These are phyloP conservation scores for Diabrotica balteata DNA, from an alignment of 2,888 invertebrate species.

Conservation along the genomic window DNA sequence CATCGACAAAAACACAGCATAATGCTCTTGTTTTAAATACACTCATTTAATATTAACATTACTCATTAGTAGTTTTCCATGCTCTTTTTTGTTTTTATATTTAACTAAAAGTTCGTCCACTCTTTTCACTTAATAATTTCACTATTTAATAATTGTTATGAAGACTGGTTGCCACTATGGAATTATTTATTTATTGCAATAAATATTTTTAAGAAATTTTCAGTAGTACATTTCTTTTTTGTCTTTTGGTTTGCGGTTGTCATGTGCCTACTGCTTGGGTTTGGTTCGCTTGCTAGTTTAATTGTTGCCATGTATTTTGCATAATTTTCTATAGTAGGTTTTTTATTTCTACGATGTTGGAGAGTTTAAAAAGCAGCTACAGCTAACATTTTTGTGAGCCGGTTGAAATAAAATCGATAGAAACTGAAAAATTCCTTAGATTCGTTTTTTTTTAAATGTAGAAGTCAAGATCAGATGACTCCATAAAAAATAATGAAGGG, in stretches of 20 bases:
- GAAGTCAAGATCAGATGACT: too few relatives aligned
- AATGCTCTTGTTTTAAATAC: too few relatives aligned
- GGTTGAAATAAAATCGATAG: too few relatives aligned
- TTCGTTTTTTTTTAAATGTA: too few relatives aligned
- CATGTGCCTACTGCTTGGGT: conserved; percentile 2
- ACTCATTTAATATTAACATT: too few relatives aligned
- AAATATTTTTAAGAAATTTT: conserved; percentile 30
- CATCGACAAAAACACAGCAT: too few relatives aligned
- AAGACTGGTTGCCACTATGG: conserved; percentile 34
- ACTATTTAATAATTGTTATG: conserved; percentile 35
- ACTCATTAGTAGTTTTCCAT: too few relatives aligned
- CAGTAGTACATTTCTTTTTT: conserved; percentile 28
- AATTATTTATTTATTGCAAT: conserved; percentile 32
- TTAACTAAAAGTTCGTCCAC: conserved; percentile 2
- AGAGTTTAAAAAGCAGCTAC: too few relatives aligned
- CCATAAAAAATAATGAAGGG: too few relatives aligned
- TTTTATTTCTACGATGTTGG: background rate
- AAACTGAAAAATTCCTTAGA: too few relatives aligned
- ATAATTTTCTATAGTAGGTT: background rate
- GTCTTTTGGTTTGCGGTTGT: conserved; percentile 6
- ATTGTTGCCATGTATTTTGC: background rate
- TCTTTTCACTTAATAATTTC: conserved; percentile 33
- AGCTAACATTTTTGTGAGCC: too few relatives aligned
- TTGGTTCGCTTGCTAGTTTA: conserved; percentile 6
- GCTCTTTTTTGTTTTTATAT: too few relatives aligned